Evolutionary conservation across 1,140 invertebrate genomes (phyloP).

Genomic region (Melanaphis sacchari): DNA sequence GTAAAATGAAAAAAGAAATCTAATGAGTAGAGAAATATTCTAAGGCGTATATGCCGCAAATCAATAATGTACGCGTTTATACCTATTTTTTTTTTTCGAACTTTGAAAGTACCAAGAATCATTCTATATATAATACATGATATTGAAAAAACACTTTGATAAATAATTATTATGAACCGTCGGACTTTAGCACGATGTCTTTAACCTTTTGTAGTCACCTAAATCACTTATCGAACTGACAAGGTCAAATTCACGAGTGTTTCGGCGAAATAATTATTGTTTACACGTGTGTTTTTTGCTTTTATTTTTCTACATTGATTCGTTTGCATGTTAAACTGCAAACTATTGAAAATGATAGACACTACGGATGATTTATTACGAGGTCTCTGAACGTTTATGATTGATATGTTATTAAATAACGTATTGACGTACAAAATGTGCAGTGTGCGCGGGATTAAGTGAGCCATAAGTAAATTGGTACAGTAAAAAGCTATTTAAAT

Average conservation of each 20-base stretch:
- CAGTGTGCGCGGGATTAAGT: not conserved
- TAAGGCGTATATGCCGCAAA: not conserved
- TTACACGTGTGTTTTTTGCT: not conserved
- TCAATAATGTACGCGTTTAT: not conserved
- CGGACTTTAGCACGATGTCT: not conserved
- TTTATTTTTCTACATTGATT: not conserved
- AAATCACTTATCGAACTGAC: not conserved
- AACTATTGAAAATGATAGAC: not conserved
- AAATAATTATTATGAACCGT: conserved; percentile 6
- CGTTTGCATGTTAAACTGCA: not conserved
- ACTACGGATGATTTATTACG: conserved; percentile 3
- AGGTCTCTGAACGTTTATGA: not conserved
- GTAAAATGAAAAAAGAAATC: not conserved
- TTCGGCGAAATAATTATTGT: not conserved
- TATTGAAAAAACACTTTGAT: not conserved
- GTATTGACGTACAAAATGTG: not conserved
- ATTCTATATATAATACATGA: not conserved
- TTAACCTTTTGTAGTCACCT: not conserved
- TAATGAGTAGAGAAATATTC: not conserved
- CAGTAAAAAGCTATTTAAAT: conserved; percentile 11
- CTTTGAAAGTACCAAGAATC: not conserved
- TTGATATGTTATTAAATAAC: not conserved
- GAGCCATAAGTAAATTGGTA: not conserved
- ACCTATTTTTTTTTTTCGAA: not conserved
- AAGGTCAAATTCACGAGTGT: not conserved